A percentile compares a stretch with the other conserved stretches of the same genome.
Evolutionary conservation across 1,140 invertebrate genomes (phyloP).

Genomic region (Aphaenogaster ashmeadi): DNA sequence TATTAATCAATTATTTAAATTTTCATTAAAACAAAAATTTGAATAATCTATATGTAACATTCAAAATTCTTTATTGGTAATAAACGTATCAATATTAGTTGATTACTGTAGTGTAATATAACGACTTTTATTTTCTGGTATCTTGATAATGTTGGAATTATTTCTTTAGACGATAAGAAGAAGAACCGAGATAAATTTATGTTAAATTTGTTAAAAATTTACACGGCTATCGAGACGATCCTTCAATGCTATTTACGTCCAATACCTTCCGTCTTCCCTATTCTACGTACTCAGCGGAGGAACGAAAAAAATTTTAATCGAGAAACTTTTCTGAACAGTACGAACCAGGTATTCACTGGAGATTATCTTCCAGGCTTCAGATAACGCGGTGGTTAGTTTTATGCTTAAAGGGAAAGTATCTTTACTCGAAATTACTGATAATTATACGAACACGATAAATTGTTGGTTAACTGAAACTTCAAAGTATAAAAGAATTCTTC

Average conservation of each 20-base stretch:
- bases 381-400: constrained; percentile 42
- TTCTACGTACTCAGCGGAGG: constrained; percentile 74
- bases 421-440: constrained; percentile 49
- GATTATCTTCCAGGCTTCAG: constrained; percentile 68
- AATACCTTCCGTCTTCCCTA: constrained; percentile 29
- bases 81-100: background rate
- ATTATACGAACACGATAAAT: constrained; percentile 23
- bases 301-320: constrained; percentile 84
- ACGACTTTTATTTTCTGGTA: constrained; percentile 26
- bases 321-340: constrained; percentile 82
- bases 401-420: constrained; percentile 3
- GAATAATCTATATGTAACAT: background rate
- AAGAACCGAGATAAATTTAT: constrained; percentile 76
- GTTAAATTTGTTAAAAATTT: constrained; percentile 83
- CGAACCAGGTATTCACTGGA: constrained; percentile 63
- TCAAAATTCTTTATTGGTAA: background rate
- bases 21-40: background rate
- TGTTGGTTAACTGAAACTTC: background rate
- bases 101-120: constrained; percentile 13
- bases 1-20: background rate
- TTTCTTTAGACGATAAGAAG: constrained; percentile 33
- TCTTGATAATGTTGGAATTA: constrained; percentile 46
- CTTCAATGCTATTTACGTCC: constrained; percentile 77
- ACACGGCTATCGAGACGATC: constrained; percentile 65
- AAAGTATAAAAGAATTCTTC: constrained; percentile 18